Evolutionary conservation across 1,140 invertebrate species (phyloP).

Genomic region (Monochamus saltuarius): DNA sequence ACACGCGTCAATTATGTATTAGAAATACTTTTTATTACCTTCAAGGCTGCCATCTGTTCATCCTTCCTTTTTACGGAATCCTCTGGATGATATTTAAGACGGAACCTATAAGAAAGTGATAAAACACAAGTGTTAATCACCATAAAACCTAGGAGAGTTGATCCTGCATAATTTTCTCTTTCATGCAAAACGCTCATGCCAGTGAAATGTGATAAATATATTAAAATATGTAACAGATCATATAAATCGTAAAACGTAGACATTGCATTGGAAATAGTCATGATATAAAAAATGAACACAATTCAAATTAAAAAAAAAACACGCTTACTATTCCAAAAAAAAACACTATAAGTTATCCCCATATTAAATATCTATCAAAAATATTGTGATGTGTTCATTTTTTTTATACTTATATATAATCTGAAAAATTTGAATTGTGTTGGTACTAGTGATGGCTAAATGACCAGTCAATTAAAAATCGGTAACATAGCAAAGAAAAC

Average conservation of each 20-base stretch:
- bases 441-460: too few relatives aligned
- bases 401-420: too few relatives aligned
- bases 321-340: too few relatives aligned
- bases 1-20: not conserved
- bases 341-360: too few relatives aligned
- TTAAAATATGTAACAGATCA: not conserved
- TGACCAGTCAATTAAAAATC: too few relatives aligned
- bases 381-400: too few relatives aligned
- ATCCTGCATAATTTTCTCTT: not conserved
- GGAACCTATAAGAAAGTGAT: constrained; percentile 78
- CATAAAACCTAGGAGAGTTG: not conserved
- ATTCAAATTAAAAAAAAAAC: too few relatives aligned
- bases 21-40: constrained; percentile 58
- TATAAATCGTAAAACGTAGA: not conserved
- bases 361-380: too few relatives aligned
- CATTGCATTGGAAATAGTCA: too few relatives aligned
- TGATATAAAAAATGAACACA: too few relatives aligned
- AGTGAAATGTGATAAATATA: constrained; percentile 2
- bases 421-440: too few relatives aligned
- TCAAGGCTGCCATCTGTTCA: constrained; percentile 79
- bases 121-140: constrained; percentile 1
- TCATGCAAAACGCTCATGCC: constrained; percentile 11
- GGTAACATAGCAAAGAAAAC: too few relatives aligned
- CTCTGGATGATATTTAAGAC: constrained; percentile 98
- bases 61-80: constrained; percentile 89